A percentile compares a stretch with the other conserved stretches of the same genome.
Conservation (phyloP, 2,888 invertebrate species). For the Cephus spinipes region DNA sequence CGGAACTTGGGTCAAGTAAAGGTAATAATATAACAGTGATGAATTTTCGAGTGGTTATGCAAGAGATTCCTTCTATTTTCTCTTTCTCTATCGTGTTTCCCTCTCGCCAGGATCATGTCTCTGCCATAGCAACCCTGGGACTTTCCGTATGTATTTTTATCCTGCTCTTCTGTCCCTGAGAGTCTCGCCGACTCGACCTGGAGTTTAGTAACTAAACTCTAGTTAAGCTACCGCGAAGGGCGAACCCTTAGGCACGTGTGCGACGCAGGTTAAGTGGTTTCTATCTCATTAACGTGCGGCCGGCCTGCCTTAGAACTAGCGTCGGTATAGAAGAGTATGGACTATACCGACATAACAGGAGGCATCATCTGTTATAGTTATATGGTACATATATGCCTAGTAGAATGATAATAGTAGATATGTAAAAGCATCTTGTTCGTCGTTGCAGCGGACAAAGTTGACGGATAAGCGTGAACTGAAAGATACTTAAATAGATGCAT, state of each 20-base stretch:
- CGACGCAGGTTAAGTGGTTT: slow-evolving; percentile 54
- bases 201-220: slow-evolving; percentile 48
- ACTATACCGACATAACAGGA: slow-evolving; percentile 20
- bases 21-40: not conserved
- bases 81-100: not conserved
- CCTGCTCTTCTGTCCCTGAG: not conserved
- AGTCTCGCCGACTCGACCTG: not conserved
- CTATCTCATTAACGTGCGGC: slow-evolving; percentile 54
- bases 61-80: not conserved
- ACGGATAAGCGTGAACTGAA: not conserved
- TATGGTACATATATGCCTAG: not conserved
- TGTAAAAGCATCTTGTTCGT: not conserved
- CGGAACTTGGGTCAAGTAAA: not conserved
- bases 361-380: not conserved
- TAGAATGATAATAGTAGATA: not conserved
- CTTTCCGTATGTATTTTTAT: not conserved
- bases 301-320: slow-evolving; percentile 23
- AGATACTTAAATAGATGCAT: not conserved
- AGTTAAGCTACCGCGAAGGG: slow-evolving; percentile 26
- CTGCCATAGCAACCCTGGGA: not conserved
- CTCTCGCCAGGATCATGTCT: not conserved
- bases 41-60: not conserved
- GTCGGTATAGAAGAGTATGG: slow-evolving; percentile 33
- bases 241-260: slow-evolving; percentile 55
- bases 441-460: not conserved